A percentile compares a stretch with the other conserved stretches of the same genome.
phyloP scores from a whole-genome alignment of 1,140 invertebrate species.

The Lanistes nyassanus region DNA sequence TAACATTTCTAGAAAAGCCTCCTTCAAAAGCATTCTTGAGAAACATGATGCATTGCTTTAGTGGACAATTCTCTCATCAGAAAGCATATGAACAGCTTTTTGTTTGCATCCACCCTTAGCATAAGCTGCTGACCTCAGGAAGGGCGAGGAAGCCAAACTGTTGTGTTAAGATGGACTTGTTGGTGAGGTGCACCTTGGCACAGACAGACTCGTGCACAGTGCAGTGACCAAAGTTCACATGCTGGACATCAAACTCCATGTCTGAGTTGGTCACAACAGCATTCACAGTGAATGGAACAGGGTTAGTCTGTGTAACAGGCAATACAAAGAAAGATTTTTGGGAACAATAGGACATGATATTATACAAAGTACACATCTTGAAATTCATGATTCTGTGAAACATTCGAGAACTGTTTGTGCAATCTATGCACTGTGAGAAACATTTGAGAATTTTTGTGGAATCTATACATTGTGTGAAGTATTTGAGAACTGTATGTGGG shows the following conservation, averaged over 20 bases:
- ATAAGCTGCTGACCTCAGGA: constrained; percentile 57
- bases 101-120: too few relatives aligned
- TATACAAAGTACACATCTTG: background rate
- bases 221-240: constrained; percentile 66
- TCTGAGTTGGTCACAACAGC: constrained; percentile 67
- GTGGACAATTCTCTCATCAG: too few relatives aligned
- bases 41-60: too few relatives aligned
- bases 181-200: constrained; percentile 58
- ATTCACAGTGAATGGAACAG: constrained; percentile 62
- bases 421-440: too few relatives aligned
- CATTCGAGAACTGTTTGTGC: too few relatives aligned
- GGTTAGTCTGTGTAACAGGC: constrained; percentile 50
- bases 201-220: constrained; percentile 64
- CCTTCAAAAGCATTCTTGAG: too few relatives aligned
- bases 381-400: background rate
- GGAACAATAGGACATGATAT: too few relatives aligned
- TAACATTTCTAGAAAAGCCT: too few relatives aligned
- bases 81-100: too few relatives aligned
- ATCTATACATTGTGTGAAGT: too few relatives aligned
- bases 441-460: too few relatives aligned
- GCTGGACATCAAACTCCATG: constrained; percentile 59
- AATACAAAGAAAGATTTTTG: background rate
- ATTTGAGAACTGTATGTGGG: too few relatives aligned
- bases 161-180: constrained; percentile 66
- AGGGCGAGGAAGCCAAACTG: constrained; percentile 65